Conservation (phyloP, 2,113 vertebrate genomes). For the Cebidichthys violaceus region DNA sequence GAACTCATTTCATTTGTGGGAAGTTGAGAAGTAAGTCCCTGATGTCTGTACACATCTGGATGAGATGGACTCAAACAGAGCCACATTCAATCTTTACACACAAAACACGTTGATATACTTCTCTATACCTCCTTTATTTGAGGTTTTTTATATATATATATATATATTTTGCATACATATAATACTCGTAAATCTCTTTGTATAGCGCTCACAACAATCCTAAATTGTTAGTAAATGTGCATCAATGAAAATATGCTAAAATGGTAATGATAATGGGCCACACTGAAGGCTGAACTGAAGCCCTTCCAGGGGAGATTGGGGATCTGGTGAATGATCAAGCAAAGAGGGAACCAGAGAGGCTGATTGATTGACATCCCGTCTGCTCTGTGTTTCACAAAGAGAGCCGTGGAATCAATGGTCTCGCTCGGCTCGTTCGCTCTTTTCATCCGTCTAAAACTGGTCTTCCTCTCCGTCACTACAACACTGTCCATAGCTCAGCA, state of each 20-base stretch:
- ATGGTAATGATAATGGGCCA: not conserved
- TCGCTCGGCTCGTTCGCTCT: constrained; percentile 28
- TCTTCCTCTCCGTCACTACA: no score
- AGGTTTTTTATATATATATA: no score
- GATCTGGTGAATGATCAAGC: constrained; percentile 14
- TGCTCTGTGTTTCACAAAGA: constrained; percentile 39
- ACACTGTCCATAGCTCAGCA: not conserved
- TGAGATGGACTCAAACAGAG: no score
- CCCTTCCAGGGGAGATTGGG: not conserved
- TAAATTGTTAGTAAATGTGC: not conserved
- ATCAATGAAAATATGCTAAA: not conserved
- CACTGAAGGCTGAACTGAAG: not conserved
- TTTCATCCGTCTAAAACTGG: constrained; percentile 14
- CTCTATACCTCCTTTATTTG: no score
- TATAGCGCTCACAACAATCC: no score
- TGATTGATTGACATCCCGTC: constrained; percentile 53
- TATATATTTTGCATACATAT: no score
- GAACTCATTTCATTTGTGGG: no score
- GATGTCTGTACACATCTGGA: no score
- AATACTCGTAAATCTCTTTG: no score
- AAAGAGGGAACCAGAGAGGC: constrained; percentile 32
- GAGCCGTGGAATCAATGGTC: constrained; percentile 52
- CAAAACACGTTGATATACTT: no score
- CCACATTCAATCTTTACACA: no score
- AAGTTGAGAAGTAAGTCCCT: no score